Evolutionary conservation across 2,888 invertebrate species (phyloP), one percentile per base, ranked within the genome.

Genomic region (Anthophora plumipes): DNA sequence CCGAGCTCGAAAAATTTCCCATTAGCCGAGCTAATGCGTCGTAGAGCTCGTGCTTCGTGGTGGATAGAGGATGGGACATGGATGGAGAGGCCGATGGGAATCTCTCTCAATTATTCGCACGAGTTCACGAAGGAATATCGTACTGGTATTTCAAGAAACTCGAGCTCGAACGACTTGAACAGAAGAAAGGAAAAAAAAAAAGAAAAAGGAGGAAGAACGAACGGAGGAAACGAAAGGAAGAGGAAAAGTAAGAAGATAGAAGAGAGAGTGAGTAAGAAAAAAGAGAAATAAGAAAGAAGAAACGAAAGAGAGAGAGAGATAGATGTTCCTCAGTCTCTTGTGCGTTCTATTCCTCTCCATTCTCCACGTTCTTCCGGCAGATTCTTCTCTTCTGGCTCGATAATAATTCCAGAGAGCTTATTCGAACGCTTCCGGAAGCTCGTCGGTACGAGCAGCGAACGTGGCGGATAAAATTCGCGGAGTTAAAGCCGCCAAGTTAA

Each of bases 61-160:
- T n/a, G 48, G n/a, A 7, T 50, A 31, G 20, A 22, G 43, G 39
- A 41, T 2, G 55, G 25, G 64, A 43, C 22, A 39, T 20, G 43
- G 37, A 52, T 5, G 59, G 39, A 59, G 55, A 61, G 52, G 48
- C 46, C 54, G 60, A 55, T 68, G 73, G 68, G 67, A 81, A 78
- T 83, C 78, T 66, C 76, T 83, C 55, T 72, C 86, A 86, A 85
- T 86, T 86, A 85, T 81, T 83, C 77, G 85, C 85, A 77, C 81
- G 86, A 78, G 81, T 83, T 79, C 81, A 74, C 79, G 67, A 52
- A 60, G 64, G 77, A 84, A 81, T 80, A 77, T 77, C 68, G 71
- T 64, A 46, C 73, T 52, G 83, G 74, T 86, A 80, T 85, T 77
- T 77, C 80, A 60, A 75, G 77, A 80, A 69, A 69, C 61, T 72